Percentiles rank a stretch among this genome's conserved stretches.
Conservation (phyloP, 2,113 vertebrate species). For the Thryonomys swinderianus region DNA sequence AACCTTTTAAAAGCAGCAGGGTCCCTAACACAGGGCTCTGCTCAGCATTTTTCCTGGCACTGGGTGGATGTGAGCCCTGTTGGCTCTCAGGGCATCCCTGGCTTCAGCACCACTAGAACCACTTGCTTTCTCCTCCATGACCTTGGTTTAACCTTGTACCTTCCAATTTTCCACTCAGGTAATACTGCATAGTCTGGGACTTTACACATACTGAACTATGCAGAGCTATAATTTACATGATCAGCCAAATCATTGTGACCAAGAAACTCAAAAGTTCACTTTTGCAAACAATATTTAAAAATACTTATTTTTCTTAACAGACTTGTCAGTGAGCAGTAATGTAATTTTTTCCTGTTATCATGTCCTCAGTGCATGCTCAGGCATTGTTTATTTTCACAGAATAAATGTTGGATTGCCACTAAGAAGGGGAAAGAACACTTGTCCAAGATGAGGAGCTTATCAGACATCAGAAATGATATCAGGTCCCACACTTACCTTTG, state of each 20-base stretch:
- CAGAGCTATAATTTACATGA: neutral
- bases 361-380: fast-evolving
- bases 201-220: neutral
- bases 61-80: neutral
- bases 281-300: neutral
- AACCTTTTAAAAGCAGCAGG: neutral
- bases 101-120: neutral
- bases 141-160: neutral
- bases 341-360: neutral
- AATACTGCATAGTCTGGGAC: neutral
- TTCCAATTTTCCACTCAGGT: neutral
- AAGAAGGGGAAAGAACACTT: neutral
- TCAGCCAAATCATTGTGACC: neutral
- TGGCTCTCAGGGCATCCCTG: neutral
- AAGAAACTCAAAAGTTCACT: neutral
- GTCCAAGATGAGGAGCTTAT: neutral
- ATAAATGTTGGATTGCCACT: neutral
- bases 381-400: neutral
- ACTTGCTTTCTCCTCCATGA: neutral
- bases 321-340: neutral
- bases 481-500: neutral
- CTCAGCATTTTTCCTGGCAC: neutral
- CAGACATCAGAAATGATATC: neutral
- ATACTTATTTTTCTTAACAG: neutral
- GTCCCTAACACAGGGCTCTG: neutral